Conservation (phyloP, 1,140 invertebrate species). For the Gonioctena quinquepunctata region DNA sequence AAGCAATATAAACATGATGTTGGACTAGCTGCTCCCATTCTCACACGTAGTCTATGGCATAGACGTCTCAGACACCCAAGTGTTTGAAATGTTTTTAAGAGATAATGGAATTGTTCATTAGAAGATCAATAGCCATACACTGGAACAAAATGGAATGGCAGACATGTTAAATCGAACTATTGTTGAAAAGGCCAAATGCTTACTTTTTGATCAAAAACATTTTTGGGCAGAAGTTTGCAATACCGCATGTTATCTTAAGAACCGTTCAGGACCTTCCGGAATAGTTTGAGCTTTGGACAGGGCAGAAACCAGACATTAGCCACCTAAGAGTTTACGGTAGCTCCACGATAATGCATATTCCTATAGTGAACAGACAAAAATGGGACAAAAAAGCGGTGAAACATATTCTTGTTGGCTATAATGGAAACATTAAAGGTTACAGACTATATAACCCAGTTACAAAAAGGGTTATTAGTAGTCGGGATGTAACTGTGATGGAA, state of each 20-base stretch:
- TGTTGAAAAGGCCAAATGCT: conserved; percentile 42
- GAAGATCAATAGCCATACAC: conserved; percentile 44
- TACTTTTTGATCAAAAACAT: conserved; percentile 50
- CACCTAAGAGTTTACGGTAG: conserved; percentile 45
- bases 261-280: conserved; percentile 6
- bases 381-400: conserved; percentile 32
- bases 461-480: conserved; percentile 1
- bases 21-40: conserved; percentile 9
- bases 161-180: conserved; percentile 50
- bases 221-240: conserved; percentile 54
- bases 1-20: background rate
- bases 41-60: conserved; percentile 19
- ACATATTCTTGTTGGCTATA: conserved; percentile 36
- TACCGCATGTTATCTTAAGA: conserved; percentile 43
- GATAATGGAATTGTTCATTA: conserved; percentile 49
- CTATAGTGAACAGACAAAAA: conserved; percentile 37
- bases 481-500: conserved; percentile 20
- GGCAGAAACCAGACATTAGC: conserved; percentile 39
- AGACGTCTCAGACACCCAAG: conserved; percentile 34
- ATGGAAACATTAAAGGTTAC: conserved; percentile 20
- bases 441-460: conserved; percentile 6
- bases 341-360: conserved; percentile 38
- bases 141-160: conserved; percentile 51
- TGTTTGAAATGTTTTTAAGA: conserved; percentile 40
- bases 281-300: conserved; percentile 25